Evolutionary conservation across 2,113 vertebrate species (phyloP).

Genomic region (Eudyptes chrysolophus): DNA sequence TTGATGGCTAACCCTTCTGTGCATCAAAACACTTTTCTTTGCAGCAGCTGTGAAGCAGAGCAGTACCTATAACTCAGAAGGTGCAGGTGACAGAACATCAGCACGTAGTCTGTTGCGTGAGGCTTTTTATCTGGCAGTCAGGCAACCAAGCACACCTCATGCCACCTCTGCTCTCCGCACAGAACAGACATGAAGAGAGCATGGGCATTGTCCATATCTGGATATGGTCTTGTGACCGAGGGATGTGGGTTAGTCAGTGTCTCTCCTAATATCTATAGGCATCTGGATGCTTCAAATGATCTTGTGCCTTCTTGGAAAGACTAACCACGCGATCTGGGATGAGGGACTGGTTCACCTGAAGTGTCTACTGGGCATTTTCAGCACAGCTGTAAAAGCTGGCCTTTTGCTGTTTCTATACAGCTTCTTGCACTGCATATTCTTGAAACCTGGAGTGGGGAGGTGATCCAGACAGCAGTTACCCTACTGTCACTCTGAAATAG

Average conservation of each 20-base stretch:
- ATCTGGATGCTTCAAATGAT: background rate
- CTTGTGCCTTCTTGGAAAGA: background rate
- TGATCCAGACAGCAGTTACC: background rate
- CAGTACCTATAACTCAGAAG: background rate
- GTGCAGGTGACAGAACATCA: background rate
- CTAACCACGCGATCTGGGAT: background rate
- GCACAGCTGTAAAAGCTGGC: background rate
- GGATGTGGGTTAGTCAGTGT: background rate
- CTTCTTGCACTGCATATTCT: background rate
- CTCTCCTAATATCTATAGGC: background rate
- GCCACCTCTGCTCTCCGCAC: background rate
- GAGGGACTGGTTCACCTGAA: background rate
- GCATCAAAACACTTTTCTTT: background rate
- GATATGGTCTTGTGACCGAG: rapidly evolving
- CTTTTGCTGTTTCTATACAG: background rate
- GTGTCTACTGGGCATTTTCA: background rate
- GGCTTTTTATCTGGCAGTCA: background rate
- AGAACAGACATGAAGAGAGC: background rate
- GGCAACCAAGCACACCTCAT: rapidly evolving
- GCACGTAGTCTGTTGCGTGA: background rate
- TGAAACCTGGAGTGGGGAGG: background rate
- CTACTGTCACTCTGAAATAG: background rate
- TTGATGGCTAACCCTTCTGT: background rate
- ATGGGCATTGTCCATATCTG: background rate
- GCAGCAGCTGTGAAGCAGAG: background rate